phyloP scores from a whole-genome alignment of 2,113 vertebrate genomes.

The Vidua macroura region DNA sequence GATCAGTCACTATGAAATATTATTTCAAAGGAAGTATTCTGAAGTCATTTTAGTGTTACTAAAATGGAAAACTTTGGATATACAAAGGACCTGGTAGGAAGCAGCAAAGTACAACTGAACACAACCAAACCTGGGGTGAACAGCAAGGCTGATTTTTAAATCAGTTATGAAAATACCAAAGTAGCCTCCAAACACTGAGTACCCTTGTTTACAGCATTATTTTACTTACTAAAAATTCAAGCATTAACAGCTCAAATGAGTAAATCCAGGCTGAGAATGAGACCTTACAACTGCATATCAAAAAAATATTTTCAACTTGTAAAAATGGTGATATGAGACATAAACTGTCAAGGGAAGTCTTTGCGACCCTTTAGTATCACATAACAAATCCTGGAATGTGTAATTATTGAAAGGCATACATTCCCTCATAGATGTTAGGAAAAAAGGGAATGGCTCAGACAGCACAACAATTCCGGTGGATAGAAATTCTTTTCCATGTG shows the following conservation, averaged over 20 bases:
- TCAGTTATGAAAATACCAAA: background rate
- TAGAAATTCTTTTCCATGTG: background rate
- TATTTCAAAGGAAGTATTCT: background rate
- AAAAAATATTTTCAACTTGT: background rate
- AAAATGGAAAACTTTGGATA: background rate
- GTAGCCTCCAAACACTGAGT: background rate
- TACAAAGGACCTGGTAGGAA: background rate
- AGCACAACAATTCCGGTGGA: background rate
- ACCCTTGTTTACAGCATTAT: background rate
- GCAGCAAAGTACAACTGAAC: background rate
- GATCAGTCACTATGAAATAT: background rate
- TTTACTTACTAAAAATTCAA: background rate
- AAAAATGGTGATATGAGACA: background rate
- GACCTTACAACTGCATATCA: background rate
- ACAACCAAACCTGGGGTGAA: background rate
- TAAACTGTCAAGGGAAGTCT: background rate
- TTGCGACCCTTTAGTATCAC: background rate
- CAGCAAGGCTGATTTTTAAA: background rate
- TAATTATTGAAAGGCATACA: background rate
- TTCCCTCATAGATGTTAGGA: background rate
- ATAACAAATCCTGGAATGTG: background rate
- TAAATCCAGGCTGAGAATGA: background rate
- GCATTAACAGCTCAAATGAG: background rate
- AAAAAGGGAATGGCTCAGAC: background rate
- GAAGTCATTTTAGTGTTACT: background rate